Base-by-base conservation (phyloP, 2,888 invertebrate species). In the Drosophila prolongata region DNA sequence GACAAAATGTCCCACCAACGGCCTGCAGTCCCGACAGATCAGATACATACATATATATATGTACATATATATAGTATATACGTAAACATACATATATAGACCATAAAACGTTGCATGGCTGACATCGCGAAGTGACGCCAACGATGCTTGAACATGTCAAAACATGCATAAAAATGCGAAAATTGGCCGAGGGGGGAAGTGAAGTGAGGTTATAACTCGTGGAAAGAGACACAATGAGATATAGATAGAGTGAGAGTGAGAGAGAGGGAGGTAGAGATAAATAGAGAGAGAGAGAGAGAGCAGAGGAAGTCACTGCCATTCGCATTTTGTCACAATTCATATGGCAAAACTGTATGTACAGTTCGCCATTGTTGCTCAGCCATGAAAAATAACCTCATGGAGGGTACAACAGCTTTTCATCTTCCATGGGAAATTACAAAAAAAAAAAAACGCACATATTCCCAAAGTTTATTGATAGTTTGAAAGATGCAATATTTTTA, bases 91-190 rank as follows among this genome's bases (percentile, higher is more conserved):
- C 47, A 14, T 56, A 13, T 43, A 24, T 24, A 46, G 30, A 75
- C 72, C 82, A 71, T 86, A 66, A 86, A 85, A 68, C 75, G 76
- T 52, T 82, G 74, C 69, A 79, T 80, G 78, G 34, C 66, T 76
- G 75, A 68, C 79, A 81, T 59, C 66, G 82, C 65, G 76, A 70
- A 77, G 57, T 76, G 81, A 81, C 82, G 85, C 76, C 81, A 75
- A 69, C 60, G 70, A 58, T 61, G 62, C 69, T 76, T 79, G 82
- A 85, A 85, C 74, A 85, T 82, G 79, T 78, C 82, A 73, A 76
- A 85, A 78, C 75, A 85, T 78, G 75, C 75, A 82, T 78, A 76
- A 82, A 79, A 85, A 54, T 69, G 70, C 70, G 66, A 68, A 52
- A 66, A 46, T 67, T 66, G 66, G 50, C 56, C 47, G 14, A 13